Conservation (phyloP, 30 jellyfish, hydroid and myxozoan species). For the Hydra vulgaris region DNA sequence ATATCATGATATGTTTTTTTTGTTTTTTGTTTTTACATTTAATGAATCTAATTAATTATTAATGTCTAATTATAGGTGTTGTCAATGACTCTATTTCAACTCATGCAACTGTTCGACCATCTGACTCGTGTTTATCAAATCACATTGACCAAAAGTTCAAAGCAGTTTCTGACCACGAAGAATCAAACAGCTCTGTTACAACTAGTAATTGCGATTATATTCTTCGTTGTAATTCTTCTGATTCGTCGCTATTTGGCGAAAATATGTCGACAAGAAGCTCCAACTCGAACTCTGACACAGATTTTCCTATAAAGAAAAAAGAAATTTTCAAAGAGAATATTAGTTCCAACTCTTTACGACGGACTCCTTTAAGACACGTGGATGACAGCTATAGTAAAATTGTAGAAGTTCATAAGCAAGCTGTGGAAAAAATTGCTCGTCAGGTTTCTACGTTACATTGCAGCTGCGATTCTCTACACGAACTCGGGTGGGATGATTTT, state of each 20-base stretch:
- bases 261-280: not conserved
- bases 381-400: conserved; percentile 58
- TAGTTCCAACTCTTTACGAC: conserved; percentile 15
- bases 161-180: not conserved
- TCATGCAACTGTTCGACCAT: not conserved
- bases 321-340: not conserved
- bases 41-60: not conserved
- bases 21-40: no score
- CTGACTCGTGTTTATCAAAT: not conserved
- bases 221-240: conserved; percentile 26
- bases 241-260: conserved; percentile 5
- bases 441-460: conserved; percentile 52
- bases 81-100: not conserved
- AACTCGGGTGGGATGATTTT: conserved; percentile 49
- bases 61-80: not conserved
- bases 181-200: not conserved
- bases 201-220: not conserved
- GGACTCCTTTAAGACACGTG: conserved; percentile 38
- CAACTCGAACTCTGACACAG: conserved; percentile 4
- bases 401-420: conserved; percentile 64
- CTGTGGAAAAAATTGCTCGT: conserved; percentile 52
- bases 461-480: conserved; percentile 36
- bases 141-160: not conserved
- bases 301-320: not conserved
- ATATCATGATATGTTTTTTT: not conserved